Conservation (phyloP, 2,888 invertebrate genomes). For the Acanthacorydalis orientalis region DNA sequence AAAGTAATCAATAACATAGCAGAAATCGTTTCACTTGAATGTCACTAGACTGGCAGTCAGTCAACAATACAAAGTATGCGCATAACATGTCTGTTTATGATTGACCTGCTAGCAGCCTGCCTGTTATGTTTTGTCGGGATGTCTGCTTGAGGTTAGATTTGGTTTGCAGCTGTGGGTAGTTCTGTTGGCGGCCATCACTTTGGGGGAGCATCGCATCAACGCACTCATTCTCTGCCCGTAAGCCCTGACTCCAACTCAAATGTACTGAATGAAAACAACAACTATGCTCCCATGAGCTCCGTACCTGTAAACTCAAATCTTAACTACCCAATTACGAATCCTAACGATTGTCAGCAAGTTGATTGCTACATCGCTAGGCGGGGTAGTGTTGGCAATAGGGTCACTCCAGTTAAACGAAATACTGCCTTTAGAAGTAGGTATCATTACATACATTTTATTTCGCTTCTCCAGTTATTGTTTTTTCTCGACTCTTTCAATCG, state of each 20-base stretch:
- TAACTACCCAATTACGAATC: neutral
- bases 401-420: slow-evolving; percentile 2
- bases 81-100: neutral
- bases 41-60: neutral
- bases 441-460: neutral
- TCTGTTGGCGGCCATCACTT: neutral
- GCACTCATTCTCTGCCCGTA: slow-evolving; percentile 52
- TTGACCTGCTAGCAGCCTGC: neutral
- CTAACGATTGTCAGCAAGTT: neutral
- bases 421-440: slow-evolving; percentile 5
- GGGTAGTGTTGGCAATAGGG: slow-evolving; percentile 5
- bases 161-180: slow-evolving; percentile 5
- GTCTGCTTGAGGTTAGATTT: slow-evolving; percentile 1
- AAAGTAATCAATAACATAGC: neutral
- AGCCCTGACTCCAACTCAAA: slow-evolving; percentile 6
- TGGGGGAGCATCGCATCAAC: slow-evolving; percentile 33
- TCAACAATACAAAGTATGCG: slow-evolving; percentile 1
- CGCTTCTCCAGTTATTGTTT: neutral
- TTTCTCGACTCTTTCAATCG: neutral
- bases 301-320: slow-evolving; percentile 5
- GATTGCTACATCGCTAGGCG: slow-evolving; percentile 5
- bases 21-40: neutral
- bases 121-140: neutral
- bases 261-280: slow-evolving; percentile 6
- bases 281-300: slow-evolving; percentile 13